Evolutionary conservation across 2,113 vertebrate genomes (phyloP).

Genomic region (Hyaena hyaena): DNA sequence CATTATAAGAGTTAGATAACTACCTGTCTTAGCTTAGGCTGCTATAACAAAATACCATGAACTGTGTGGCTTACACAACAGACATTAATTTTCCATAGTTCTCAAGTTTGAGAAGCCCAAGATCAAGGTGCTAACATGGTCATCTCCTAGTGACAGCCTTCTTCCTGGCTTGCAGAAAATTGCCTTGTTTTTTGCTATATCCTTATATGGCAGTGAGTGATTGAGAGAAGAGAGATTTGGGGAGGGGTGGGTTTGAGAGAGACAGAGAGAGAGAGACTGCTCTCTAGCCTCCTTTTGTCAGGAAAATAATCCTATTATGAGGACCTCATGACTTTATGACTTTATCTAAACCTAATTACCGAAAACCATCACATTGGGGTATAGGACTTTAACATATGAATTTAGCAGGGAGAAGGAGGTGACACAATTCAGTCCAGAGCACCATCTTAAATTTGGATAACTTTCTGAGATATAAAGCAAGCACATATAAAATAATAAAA

Average conservation of each 20-base stretch:
- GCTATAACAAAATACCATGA: not conserved
- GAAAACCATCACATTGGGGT: not conserved
- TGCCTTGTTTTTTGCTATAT: not conserved
- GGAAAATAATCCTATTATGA: not conserved
- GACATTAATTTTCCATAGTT: not conserved
- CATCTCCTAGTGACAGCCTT: not conserved
- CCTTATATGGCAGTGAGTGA: not conserved
- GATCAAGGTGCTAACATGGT: not conserved
- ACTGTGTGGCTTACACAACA: not conserved
- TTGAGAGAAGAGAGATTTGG: not conserved
- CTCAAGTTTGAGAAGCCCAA: not conserved
- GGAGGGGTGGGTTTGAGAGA: not conserved
- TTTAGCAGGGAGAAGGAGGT: too few species aligned
- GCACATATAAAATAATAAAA: not conserved
- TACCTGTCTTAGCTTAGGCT: not conserved
- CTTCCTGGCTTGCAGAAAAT: not conserved
- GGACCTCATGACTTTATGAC: not conserved
- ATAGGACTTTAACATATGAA: not conserved
- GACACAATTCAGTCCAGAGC: not conserved
- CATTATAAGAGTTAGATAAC: not conserved
- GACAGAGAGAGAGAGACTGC: not conserved
- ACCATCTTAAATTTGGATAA: not conserved
- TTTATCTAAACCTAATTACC: not conserved
- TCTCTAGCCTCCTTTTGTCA: not conserved
- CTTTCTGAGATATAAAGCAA: not conserved